phyloP scores from a whole-genome alignment of 2,888 invertebrate species.

The Rhingia campestris region DNA sequence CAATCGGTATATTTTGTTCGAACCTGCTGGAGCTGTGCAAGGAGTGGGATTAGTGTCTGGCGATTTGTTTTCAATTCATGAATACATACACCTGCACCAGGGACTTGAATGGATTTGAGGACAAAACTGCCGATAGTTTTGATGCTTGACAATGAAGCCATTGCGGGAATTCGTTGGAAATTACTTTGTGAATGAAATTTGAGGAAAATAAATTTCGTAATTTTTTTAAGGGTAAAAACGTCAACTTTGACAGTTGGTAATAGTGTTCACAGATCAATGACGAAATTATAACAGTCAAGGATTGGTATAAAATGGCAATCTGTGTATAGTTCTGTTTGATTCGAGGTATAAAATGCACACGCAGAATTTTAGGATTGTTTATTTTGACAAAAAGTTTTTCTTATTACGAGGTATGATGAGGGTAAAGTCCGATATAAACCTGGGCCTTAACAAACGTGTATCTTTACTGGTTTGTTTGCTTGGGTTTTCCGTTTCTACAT shows the following conservation, averaged over 20 bases:
- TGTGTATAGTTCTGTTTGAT: neutral
- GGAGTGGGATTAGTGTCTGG: neutral
- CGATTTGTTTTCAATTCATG: neutral
- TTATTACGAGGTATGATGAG: too few species aligned
- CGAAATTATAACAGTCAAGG: neutral
- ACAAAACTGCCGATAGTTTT: slow-evolving; percentile 76
- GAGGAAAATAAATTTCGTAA: slow-evolving; percentile 51
- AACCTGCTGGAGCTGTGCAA: slow-evolving; percentile 87
- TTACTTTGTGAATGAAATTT: neutral
- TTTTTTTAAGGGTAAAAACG: slow-evolving; percentile 22
- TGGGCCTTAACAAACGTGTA: too few species aligned
- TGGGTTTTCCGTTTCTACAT: too few species aligned
- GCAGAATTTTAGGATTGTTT: neutral
- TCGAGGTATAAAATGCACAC: neutral
- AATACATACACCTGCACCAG: slow-evolving; percentile 79
- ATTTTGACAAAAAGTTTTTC: neutral
- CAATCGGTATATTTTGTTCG: slow-evolving; percentile 91
- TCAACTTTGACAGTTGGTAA: slow-evolving; percentile 16
- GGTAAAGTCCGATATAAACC: too few species aligned
- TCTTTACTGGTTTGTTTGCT: too few species aligned
- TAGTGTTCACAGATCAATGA: neutral
- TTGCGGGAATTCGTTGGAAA: slow-evolving; percentile 52
- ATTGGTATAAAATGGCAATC: slow-evolving; percentile 34
- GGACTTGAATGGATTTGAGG: slow-evolving; percentile 78
- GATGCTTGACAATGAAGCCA: slow-evolving; percentile 78